Conservation (phyloP, 2,888 invertebrate genomes). For the Gnatocerus cornutus region DNA sequence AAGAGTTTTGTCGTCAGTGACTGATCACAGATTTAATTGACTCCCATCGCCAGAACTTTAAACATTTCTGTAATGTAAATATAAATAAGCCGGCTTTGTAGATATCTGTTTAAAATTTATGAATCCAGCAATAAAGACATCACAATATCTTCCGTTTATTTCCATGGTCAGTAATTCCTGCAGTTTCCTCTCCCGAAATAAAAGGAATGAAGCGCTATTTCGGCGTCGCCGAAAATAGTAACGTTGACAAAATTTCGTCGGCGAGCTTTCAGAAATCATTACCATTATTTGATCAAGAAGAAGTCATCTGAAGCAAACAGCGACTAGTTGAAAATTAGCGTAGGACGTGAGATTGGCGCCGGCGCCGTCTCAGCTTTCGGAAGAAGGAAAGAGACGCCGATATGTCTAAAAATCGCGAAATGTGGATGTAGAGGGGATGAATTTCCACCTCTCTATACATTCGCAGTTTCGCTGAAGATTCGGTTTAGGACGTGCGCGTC, state of each 20-base stretch:
- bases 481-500: slow-evolving; percentile 55
- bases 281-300: slow-evolving; percentile 35
- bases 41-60: neutral
- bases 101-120: slow-evolving; percentile 40
- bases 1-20: slow-evolving; percentile 4
- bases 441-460: slow-evolving; percentile 55
- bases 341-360: slow-evolving; percentile 57
- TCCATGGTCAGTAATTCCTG: neutral
- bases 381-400: slow-evolving; percentile 53
- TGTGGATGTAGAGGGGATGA: slow-evolving; percentile 52
- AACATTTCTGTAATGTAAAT: slow-evolving; percentile 33
- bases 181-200: neutral
- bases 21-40: slow-evolving; percentile 4
- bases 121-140: slow-evolving; percentile 37
- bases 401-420: slow-evolving; percentile 49
- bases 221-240: neutral
- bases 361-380: slow-evolving; percentile 53
- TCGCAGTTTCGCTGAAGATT: slow-evolving; percentile 57
- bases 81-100: slow-evolving; percentile 35
- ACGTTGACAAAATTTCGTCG: slow-evolving; percentile 1
- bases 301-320: slow-evolving; percentile 37
- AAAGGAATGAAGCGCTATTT: neutral
- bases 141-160: slow-evolving; percentile 18
- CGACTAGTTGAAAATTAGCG: slow-evolving; percentile 52
- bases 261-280: slow-evolving; percentile 25